Base-by-base conservation (phyloP, 2,888 invertebrate species). In the Nasonia oneida region DNA sequence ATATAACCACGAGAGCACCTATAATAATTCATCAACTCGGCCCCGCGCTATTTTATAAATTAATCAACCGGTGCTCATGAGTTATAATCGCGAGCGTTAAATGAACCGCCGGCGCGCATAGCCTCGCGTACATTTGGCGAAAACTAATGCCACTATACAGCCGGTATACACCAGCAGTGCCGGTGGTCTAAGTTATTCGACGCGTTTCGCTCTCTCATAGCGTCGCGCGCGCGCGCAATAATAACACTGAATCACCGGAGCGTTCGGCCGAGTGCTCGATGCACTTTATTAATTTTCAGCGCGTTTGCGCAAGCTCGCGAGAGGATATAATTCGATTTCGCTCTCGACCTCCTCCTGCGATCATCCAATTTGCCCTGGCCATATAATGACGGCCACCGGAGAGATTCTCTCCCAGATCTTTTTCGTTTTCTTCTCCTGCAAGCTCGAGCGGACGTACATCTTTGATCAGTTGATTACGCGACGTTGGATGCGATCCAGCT, bases 401-500 rank as follows among this genome's bases (percentile, higher is more conserved):
- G 29, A 42, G 29, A 39, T 29, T 29, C 70, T 29, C 15, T 70
- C 33, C 15, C 29, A 29, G 29, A 47, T 64, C 47, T 47, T 33
- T 15, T n/a, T 77, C 61, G 47, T 75, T 83, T 87, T 75, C 76
- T 77, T 42, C 15, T 29, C 2, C 29, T 50, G 15, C 37, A 18
- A 18, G 37, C 5, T 5, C 37, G 23, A 53, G 53, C 64, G 74
- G 79, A 82, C 74, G 84, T 86, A 87, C 87, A 88, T 88, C 87
- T 89, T 87, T 88, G 88, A 89, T 89, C 88, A 88, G 89, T 89
- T 88, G 88, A 89, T 88, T 88, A 87, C 87, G 87, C 78, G 82
- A 86, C 76, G 79, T 86, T 89, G 88, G 89, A 88, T 73, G 71
- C 71, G 84, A 87, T 88, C 87, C 89, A 88, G 86, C 84, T 53